phyloP scores from a whole-genome alignment of 2,888 invertebrate genomes.

The Nebria salina region DNA sequence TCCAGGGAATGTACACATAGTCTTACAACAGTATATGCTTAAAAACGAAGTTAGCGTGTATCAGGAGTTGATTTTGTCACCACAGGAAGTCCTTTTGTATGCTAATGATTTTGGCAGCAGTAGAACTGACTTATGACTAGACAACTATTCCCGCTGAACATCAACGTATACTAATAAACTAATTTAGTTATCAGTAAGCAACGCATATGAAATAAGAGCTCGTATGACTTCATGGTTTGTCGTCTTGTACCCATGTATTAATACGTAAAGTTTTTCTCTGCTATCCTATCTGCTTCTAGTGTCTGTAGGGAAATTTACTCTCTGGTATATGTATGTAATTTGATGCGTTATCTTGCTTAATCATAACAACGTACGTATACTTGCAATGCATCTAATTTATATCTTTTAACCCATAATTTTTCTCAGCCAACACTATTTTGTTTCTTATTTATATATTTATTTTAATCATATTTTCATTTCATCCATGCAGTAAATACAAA shows the following conservation, averaged over 20 bases:
- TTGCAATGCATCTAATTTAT: too few relatives aligned
- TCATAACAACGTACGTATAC: constrained; percentile 23
- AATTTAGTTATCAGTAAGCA: constrained; percentile 38
- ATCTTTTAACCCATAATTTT: too few relatives aligned
- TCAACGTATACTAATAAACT: constrained; percentile 19
- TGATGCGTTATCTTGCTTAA: constrained; percentile 31
- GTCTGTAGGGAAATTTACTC: constrained; percentile 37
- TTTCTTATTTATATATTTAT: too few relatives aligned
- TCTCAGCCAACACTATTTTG: too few relatives aligned
- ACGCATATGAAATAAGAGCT: neutral
- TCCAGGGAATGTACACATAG: too few relatives aligned
- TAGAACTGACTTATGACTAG: neutral
- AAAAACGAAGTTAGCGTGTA: too few relatives aligned
- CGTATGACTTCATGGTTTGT: neutral
- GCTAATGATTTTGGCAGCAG: constrained; percentile 33
- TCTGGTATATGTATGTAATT: too few relatives aligned
- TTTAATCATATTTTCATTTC: too few relatives aligned
- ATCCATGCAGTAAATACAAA: too few relatives aligned
- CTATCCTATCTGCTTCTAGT: neutral
- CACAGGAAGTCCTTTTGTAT: constrained; percentile 35
- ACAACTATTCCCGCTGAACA: neutral
- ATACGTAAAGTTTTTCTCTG: constrained; percentile 20
- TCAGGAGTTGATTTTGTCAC: too few relatives aligned
- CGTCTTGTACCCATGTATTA: neutral
- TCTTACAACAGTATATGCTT: too few relatives aligned